Conservation (phyloP, 2,113 vertebrate genomes). For the Pimephales promelas region DNA sequence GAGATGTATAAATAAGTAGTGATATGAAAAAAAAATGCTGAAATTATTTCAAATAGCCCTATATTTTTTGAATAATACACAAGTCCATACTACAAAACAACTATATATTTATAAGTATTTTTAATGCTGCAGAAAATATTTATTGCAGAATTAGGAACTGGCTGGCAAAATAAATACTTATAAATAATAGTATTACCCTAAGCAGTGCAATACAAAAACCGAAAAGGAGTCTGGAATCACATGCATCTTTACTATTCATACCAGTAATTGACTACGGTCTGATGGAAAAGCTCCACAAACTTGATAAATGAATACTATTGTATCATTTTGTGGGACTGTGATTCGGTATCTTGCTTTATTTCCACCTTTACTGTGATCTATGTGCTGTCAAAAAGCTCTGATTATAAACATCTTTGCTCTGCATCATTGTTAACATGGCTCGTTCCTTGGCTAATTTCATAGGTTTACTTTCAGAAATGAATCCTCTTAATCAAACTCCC, state of each 20-base stretch:
- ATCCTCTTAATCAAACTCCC: conserved; percentile 90
- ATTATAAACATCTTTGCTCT: conserved; percentile 58
- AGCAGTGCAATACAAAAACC: conserved; percentile 7
- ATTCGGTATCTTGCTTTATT: conserved; percentile 54
- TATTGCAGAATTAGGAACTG: neutral
- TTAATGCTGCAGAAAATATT: neutral
- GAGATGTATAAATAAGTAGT: neutral
- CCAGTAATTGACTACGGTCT: conserved; percentile 52
- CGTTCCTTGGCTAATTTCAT: conserved; percentile 90
- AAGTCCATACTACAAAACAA: neutral
- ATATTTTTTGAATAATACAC: too few species aligned
- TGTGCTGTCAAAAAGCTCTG: conserved; percentile 54
- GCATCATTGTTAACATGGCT: conserved; percentile 70
- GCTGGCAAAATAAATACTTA: neutral
- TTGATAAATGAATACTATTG: conserved; percentile 59
- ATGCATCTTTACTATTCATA: conserved; percentile 46
- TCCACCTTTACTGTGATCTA: conserved; percentile 59
- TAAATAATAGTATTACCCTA: neutral
- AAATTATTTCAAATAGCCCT: neutral
- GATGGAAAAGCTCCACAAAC: conserved; percentile 51
- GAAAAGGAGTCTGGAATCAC: neutral
- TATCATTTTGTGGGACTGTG: conserved; percentile 53
- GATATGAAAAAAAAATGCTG: neutral
- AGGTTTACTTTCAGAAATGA: conserved; percentile 93
- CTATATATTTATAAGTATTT: neutral